phyloP scores from a whole-genome alignment of 2,888 invertebrate genomes.

The Morpho deidamia region DNA sequence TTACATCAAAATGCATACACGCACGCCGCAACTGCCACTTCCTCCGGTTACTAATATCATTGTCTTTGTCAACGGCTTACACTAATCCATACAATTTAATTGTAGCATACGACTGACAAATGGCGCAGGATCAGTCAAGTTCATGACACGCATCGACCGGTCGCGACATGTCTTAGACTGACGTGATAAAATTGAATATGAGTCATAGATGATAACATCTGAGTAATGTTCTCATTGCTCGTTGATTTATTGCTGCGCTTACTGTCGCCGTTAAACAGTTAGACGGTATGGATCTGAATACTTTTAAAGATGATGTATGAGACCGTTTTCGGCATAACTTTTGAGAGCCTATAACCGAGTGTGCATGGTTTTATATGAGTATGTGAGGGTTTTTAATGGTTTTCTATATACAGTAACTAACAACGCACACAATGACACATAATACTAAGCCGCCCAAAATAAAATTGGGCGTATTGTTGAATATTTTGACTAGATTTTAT shows the following conservation, averaged over 20 bases:
- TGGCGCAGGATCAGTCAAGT: conserved; percentile 60
- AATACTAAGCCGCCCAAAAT: no score
- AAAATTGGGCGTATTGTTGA: no score
- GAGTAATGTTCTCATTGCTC: conserved; percentile 40
- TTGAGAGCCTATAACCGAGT: no score
- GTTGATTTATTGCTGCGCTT: conserved; percentile 49
- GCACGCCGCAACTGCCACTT: conserved; percentile 9
- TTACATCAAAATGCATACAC: conserved; percentile 16
- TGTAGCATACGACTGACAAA: conserved; percentile 52
- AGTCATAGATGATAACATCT: conserved; percentile 45
- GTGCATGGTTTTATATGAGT: no score
- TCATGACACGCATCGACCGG: conserved; percentile 62
- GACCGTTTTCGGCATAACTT: no score
- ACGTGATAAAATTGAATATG: conserved; percentile 59
- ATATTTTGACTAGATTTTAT: no score
- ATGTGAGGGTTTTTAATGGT: no score
- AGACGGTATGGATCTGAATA: conserved; percentile 9
- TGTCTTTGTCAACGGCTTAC: conserved; percentile 41
- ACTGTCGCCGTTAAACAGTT: conserved; percentile 16
- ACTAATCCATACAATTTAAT: conserved; percentile 47
- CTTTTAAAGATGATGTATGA: neutral
- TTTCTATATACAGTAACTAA: no score
- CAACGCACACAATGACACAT: no score
- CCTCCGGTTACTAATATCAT: conserved; percentile 15
- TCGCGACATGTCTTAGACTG: conserved; percentile 40